Conservation (phyloP, 2,888 invertebrate genomes). For the Heliconius ethilla region DNA sequence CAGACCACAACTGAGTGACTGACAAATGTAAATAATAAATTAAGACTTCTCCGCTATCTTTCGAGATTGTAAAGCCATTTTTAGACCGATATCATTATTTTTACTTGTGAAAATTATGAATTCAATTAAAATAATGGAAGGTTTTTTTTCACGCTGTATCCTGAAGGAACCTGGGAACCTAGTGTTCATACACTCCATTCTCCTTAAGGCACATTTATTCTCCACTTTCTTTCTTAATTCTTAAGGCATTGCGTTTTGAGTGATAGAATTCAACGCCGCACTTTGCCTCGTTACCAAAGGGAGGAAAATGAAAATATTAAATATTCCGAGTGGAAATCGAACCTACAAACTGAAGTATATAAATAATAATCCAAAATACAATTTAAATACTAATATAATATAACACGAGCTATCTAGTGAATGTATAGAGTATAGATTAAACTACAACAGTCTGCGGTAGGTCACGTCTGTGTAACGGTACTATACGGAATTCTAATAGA, state of each 20-base stretch:
- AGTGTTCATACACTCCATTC: no score
- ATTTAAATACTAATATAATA: not conserved
- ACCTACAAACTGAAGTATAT: not conserved
- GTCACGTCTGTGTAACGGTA: constrained; percentile 34
- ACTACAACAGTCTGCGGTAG: constrained; percentile 33
- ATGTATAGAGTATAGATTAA: constrained; percentile 20
- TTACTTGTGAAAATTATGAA: not conserved
- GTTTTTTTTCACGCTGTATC: no score
- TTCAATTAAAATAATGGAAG: no score
- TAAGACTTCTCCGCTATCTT: not conserved
- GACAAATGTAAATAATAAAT: constrained; percentile 12
- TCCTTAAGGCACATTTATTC: no score
- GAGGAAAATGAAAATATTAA: no score
- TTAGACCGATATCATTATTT: not conserved
- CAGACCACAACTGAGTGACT: constrained; percentile 7
- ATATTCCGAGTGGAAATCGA: not conserved
- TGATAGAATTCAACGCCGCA: no score
- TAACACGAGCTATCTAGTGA: constrained; percentile 12
- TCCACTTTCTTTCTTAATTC: no score
- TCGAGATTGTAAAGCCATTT: not conserved
- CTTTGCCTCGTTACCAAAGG: no score
- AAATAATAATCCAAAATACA: not conserved
- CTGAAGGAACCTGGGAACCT: no score
- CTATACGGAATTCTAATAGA: constrained; percentile 29
- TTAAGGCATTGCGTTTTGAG: no score